A percentile compares a stretch with the other conserved stretches of the same genome.
These are phyloP conservation scores for Chirona hameri DNA, from an alignment of 2,888 invertebrate species.

Conservation along the genomic window DNA sequence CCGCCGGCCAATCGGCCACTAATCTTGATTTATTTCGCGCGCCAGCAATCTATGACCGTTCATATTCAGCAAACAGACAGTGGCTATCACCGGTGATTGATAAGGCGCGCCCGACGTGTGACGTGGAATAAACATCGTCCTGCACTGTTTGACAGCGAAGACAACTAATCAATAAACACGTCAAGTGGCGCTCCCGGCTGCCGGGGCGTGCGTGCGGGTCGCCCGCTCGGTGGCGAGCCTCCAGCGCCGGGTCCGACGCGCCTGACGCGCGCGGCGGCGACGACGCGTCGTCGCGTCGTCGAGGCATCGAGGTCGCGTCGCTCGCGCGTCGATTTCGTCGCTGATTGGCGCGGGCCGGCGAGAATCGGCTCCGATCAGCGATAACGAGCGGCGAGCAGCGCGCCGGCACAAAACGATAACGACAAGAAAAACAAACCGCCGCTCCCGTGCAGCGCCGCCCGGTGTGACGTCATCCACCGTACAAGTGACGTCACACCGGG, in stretches of 20 bases:
- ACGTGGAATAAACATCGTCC: conserved; percentile 1
- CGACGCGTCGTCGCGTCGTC: too few species aligned
- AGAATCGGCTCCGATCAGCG: not conserved
- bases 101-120: not conserved
- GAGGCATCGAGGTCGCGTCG: too few species aligned
- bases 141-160: conserved; percentile 10
- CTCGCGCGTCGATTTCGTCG: not conserved
- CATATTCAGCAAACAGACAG: conserved; percentile 6
- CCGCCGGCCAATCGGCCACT: not conserved
- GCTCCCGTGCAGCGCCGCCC: not conserved
- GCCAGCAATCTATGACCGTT: not conserved
- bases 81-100: conserved; percentile 8
- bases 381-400: not conserved
- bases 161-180: conserved; percentile 26
- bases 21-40: conserved; percentile 1
- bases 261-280: too few species aligned
- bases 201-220: not conserved
- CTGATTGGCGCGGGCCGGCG: not conserved
- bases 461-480: not conserved
- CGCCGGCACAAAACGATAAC: not conserved
- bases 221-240: not conserved
- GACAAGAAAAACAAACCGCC: conserved; percentile 22
- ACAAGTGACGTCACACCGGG: not conserved
- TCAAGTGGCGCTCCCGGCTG: not conserved
- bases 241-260: too few species aligned